A percentile compares a stretch with the other conserved stretches of the same genome.
Evolutionary conservation across 1,140 invertebrate genomes (phyloP).

Genomic region (Parasteatoda tepidariorum): DNA sequence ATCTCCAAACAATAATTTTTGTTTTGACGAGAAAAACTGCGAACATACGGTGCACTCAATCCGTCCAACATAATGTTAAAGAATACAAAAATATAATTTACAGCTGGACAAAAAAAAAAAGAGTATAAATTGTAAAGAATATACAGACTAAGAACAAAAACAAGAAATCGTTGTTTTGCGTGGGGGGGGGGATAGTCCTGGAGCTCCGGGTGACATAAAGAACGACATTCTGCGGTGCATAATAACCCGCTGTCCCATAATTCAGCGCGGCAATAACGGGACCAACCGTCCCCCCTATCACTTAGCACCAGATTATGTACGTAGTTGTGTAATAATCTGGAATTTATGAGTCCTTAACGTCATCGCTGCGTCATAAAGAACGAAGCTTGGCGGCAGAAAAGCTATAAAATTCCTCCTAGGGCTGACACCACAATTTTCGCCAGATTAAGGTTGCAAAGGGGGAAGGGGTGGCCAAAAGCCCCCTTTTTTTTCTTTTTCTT

Average conservation of each 20-base stretch:
- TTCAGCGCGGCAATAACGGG: slow-evolving; percentile 56
- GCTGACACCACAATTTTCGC: slow-evolving; percentile 61
- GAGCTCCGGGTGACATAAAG: slow-evolving; percentile 14
- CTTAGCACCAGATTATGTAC: slow-evolving; percentile 61
- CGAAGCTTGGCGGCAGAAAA: slow-evolving; percentile 31
- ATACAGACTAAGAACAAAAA: not conserved
- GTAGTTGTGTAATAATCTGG: slow-evolving; percentile 61
- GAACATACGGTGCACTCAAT: slow-evolving; percentile 1
- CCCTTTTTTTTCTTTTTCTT: slow-evolving; percentile 8
- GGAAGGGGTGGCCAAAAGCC: not conserved
- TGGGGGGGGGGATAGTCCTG: not conserved
- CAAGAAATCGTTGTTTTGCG: slow-evolving; percentile 1
- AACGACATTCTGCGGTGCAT: slow-evolving; percentile 55
- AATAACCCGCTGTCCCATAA: slow-evolving; percentile 61
- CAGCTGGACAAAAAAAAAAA: not conserved
- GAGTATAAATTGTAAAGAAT: not conserved
- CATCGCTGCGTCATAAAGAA: slow-evolving; percentile 58
- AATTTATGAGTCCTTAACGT: slow-evolving; percentile 59
- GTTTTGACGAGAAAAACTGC: slow-evolving; percentile 39
- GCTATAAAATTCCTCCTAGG: slow-evolving; percentile 49
- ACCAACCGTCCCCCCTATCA: slow-evolving; percentile 55
- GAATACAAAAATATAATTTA: slow-evolving; percentile 23
- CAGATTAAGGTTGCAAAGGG: slow-evolving; percentile 43
- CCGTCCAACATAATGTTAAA: slow-evolving; percentile 33
- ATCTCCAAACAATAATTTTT: too few species aligned